phyloP scores from a whole-genome alignment of 2,797 vertebrate genomes.

The Pangasius macronema region DNA sequence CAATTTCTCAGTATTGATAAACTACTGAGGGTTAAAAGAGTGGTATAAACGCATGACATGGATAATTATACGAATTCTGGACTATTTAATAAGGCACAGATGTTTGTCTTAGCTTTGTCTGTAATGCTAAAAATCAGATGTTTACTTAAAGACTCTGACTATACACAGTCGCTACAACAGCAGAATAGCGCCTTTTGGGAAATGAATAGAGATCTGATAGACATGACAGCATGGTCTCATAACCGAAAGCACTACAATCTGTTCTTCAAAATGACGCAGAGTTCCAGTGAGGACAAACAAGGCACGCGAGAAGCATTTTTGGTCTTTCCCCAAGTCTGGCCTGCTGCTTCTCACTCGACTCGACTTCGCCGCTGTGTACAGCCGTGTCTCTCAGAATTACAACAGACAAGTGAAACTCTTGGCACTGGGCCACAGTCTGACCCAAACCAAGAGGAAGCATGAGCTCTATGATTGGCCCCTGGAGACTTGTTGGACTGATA shows the following conservation, averaged over 20 bases:
- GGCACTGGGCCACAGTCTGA: constrained; percentile 67
- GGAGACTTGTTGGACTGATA: constrained; percentile 63
- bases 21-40: not conserved
- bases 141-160: not conserved
- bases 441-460: constrained; percentile 64
- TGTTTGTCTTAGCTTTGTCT: not conserved
- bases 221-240: too few relatives aligned
- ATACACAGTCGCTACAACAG: not conserved
- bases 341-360: constrained; percentile 37
- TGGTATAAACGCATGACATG: not conserved
- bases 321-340: not conserved
- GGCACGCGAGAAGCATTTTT: not conserved
- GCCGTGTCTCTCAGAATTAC: constrained; percentile 63
- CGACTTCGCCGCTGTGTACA: constrained; percentile 59
- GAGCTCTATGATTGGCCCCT: constrained; percentile 68
- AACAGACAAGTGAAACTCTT: constrained; percentile 71
- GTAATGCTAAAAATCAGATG: not conserved
- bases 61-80: not conserved
- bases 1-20: too few relatives aligned
- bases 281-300: constrained; percentile 10
- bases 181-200: not conserved
- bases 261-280: not conserved
- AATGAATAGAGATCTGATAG: not conserved
- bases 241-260: not conserved
- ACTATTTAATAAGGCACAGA: not conserved